Evolutionary conservation across 2,888 invertebrate species (phyloP), one percentile per base, ranked within the genome.

Genomic region (Eristalis arbustorum): DNA sequence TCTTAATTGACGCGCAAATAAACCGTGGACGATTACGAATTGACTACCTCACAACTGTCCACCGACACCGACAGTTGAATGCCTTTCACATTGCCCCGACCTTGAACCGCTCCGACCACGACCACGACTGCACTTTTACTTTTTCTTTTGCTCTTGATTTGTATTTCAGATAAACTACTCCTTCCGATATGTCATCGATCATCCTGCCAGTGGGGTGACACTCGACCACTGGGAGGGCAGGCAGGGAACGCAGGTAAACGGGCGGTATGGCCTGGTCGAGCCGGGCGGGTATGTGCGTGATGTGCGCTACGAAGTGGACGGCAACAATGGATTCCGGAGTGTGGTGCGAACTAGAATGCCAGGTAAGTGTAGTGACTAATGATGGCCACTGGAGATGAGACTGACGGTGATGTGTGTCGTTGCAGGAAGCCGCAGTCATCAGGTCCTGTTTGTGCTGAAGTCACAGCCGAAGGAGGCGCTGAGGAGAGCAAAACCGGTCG

Each of bases 221-320:
- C 89, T 91, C 76, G 90, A 91, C 82, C 92, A 92, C 80, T 90
- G 90, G 76, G 92, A 92, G 76, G 90, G 90, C 73, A 90, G 91
- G 6, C 88, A 89, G 63, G 91, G 91, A 10, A 88, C 89, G 34
- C 88, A 90, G 57, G 91, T 92, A 11, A 88, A 69, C 34, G 92
- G 92, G 11, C 89, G 90, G 34, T 91, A 92, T 89, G 91, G 91
- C 59, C 89, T 92, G 40, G 88, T 92, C 23, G 91, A 92, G 83
- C 91, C 91, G 10, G 90, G 89, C 61, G 92, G 92, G n/a, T 90
- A 90, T 81, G 89, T 92, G 34, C 90, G 91, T 42, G 90, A 90
- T 88, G 91, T 92, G 0, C 90, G 91, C 85, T 91, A 91, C 82
- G 91, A 91, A 88, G 91, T 91, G 11, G 89, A 90, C 68, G 91